Conservation (phyloP, 2,888 invertebrate species). For the Trypoxylon attenuatum region DNA sequence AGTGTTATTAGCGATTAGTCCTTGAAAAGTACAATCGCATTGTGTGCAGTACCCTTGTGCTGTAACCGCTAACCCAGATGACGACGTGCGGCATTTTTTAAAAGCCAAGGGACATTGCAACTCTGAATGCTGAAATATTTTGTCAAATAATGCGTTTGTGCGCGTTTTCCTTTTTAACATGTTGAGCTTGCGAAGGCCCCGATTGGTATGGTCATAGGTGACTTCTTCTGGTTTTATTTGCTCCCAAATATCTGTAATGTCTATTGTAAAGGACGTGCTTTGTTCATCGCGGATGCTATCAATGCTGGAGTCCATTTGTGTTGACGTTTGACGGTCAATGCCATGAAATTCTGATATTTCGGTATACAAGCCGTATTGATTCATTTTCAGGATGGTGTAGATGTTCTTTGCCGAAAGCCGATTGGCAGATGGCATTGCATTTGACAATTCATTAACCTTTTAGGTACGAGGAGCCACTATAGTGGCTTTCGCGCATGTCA, state of each 20-base stretch:
- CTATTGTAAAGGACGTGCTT: background rate
- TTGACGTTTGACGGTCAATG: background rate
- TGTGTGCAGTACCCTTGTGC: background rate
- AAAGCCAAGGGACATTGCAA: background rate
- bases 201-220: background rate
- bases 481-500: too few relatives aligned
- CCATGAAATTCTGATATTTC: background rate
- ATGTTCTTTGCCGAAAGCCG: background rate
- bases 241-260: background rate
- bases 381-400: background rate
- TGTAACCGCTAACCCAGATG: background rate
- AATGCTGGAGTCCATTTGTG: background rate
- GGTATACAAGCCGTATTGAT: background rate
- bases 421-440: background rate
- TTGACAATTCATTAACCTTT: too few relatives aligned
- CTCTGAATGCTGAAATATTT: background rate
- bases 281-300: background rate
- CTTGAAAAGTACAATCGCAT: background rate
- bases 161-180: background rate
- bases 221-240: background rate
- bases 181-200: background rate
- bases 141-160: background rate
- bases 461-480: too few relatives aligned
- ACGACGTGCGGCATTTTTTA: background rate
- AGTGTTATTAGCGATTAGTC: background rate